Evolutionary conservation across 2,797 vertebrate species (phyloP).

Genomic region (Chaunax sp.): DNA sequence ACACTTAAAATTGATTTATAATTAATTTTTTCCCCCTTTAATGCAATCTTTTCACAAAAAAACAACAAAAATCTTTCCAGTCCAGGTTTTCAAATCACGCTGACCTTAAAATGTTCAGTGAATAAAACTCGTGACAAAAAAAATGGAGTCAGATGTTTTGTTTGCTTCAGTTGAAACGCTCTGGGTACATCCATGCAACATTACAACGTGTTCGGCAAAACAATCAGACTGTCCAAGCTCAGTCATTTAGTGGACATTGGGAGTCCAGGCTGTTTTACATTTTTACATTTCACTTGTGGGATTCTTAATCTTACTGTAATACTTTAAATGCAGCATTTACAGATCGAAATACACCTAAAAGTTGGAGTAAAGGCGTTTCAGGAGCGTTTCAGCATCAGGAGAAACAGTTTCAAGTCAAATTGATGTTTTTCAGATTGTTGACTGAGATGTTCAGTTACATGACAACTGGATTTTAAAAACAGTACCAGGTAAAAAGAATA

Average conservation of each 20-base stretch:
- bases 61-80: constrained; percentile 66
- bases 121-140: constrained; percentile 60
- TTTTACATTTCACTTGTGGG: too few species aligned
- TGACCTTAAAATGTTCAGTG: constrained; percentile 60
- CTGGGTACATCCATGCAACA: constrained; percentile 26
- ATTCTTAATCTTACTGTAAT: constrained; percentile 1
- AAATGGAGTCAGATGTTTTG: constrained; percentile 40
- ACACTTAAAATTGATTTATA: constrained; percentile 22
- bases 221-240: constrained; percentile 44
- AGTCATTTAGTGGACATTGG: constrained; percentile 12
- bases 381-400: constrained; percentile 9
- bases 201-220: constrained; percentile 41
- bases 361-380: neutral
- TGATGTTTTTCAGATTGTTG: neutral
- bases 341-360: constrained; percentile 27
- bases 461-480: constrained; percentile 27
- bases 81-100: constrained; percentile 64
- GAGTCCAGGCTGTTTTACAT: too few species aligned
- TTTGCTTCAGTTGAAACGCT: constrained; percentile 50
- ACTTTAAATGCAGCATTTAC: constrained; percentile 19
- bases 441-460: neutral
- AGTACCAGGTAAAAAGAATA: constrained; percentile 1
- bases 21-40: constrained; percentile 56
- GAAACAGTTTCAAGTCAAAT: constrained; percentile 7
- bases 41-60: constrained; percentile 61